phyloP scores from a whole-genome alignment of 1,140 invertebrate genomes.

The Brachionus manjavacas region DNA sequence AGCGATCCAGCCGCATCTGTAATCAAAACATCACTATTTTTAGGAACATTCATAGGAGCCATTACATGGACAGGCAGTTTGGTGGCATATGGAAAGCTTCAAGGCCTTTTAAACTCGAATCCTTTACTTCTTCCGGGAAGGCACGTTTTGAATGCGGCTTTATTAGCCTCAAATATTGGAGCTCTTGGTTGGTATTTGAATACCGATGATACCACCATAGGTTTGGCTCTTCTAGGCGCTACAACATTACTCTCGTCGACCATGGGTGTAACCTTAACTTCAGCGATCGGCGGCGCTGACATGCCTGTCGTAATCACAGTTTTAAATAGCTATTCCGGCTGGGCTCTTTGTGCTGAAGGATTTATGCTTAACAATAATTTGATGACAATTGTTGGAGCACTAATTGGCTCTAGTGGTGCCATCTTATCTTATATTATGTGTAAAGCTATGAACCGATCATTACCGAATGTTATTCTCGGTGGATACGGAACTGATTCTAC shows the following conservation, averaged over 20 bases:
- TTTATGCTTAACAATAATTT: slow-evolving; percentile 88
- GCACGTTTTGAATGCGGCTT: slow-evolving; percentile 68
- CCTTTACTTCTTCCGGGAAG: slow-evolving; percentile 76
- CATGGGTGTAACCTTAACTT: slow-evolving; percentile 79
- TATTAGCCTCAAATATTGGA: slow-evolving; percentile 67
- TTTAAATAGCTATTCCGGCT: slow-evolving; percentile 73
- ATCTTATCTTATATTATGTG: slow-evolving; percentile 92
- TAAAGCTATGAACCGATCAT: slow-evolving; percentile 84
- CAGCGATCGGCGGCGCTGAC: slow-evolving; percentile 74
- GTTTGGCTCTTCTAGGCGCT: slow-evolving; percentile 66
- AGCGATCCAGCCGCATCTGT: slow-evolving; percentile 74
- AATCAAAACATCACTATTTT: slow-evolving; percentile 77
- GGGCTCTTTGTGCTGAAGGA: slow-evolving; percentile 80
- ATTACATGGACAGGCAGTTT: slow-evolving; percentile 80
- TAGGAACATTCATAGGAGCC: slow-evolving; percentile 78
- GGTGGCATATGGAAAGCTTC: slow-evolving; percentile 84
- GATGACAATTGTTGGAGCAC: slow-evolving; percentile 82
- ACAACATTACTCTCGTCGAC: slow-evolving; percentile 69
- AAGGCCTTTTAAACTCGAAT: slow-evolving; percentile 71
- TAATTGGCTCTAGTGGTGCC: slow-evolving; percentile 83
- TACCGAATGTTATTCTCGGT: slow-evolving; percentile 81
- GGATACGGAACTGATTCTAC: slow-evolving; percentile 74
- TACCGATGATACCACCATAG: slow-evolving; percentile 63
- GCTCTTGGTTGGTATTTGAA: slow-evolving; percentile 69
- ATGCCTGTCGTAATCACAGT: slow-evolving; percentile 91